Evolutionary conservation across 2,888 invertebrate species (phyloP), one percentile per base, ranked within the genome.

Genomic region (Dryomyza anilis): DNA sequence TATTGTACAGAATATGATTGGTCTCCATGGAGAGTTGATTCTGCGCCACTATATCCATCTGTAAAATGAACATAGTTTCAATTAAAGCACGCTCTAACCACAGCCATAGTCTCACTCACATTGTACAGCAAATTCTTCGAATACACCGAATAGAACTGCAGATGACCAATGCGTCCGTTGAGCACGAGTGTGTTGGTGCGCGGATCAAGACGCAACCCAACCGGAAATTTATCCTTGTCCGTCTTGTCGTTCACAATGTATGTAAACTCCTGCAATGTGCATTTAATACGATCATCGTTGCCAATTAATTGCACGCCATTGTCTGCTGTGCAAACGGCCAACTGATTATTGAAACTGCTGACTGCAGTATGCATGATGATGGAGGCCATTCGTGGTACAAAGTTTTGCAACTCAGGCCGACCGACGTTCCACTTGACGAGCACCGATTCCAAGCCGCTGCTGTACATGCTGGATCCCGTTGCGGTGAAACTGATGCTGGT

Each of bases 371-470:
- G 88, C 57, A 85, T 82, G 45, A 94, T 88, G 2, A 88, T 86
- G 14, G 89, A 87, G 2, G 91, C 86, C 72, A 93, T 83, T 57
- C 93, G 86, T 1, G 94, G 93, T 53, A 93, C 76, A 79, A 88
- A 91, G 27, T 85, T 81, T 0, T 82, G 76, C 0, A 72, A n/a
- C 5, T 85, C 77, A 0, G 85, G 80, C 71, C 86, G 84, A 39
- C 85, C 81, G 23, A 88, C 68, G 59, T 85, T 84, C 94, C 94
- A 94, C 78, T 89, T 90, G 0, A 94, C 92, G 58, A 94, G 80
- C 0, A 92, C 92, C 74, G 88, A 86, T 80, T 94, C 94, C 53
- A 86, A 86, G n/a, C 91, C 94, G 8, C 92, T 92, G 72, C 91
- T 91, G 73, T 89, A 89, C 77, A 94, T 86, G 70, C 87, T 86